A percentile compares a stretch with the other conserved stretches of the same genome.
phyloP scores from a whole-genome alignment of 2,888 invertebrate species.

The Silvanus unidentatus region DNA sequence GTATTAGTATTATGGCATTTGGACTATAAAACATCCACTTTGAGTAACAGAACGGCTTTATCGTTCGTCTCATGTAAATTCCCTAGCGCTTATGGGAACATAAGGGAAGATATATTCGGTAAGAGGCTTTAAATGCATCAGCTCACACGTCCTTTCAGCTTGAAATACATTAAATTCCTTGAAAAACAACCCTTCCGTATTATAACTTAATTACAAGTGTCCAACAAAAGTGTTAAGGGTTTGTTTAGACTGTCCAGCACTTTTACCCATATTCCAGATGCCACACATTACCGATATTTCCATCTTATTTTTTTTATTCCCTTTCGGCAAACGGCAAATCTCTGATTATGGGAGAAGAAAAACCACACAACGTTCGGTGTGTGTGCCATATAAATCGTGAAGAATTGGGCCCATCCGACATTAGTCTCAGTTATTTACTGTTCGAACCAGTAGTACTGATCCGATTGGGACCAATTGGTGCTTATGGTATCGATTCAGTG shows the following conservation, averaged over 20 bases:
- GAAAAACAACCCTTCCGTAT: too few relatives aligned
- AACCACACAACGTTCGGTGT: too few relatives aligned
- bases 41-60: constrained; percentile 26
- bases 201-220: too few relatives aligned
- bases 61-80: constrained; percentile 22
- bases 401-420: constrained; percentile 34
- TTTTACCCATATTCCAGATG: background rate
- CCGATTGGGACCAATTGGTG: constrained; percentile 40
- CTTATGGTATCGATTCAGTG: constrained; percentile 37
- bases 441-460: constrained; percentile 27
- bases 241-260: background rate
- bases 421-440: constrained; percentile 39
- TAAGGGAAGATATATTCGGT: constrained; percentile 7
- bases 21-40: constrained; percentile 30
- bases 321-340: background rate
- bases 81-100: constrained; percentile 9
- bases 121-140: constrained; percentile 11
- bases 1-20: constrained; percentile 33
- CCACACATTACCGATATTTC: background rate
- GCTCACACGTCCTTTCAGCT: background rate
- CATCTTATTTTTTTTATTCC: background rate
- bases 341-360: constrained; percentile 4
- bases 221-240: too few relatives aligned
- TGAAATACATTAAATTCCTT: too few relatives aligned
- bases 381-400: constrained; percentile 33